A percentile compares a stretch with the other conserved stretches of the same genome.
Evolutionary conservation across 2,797 vertebrate genomes (phyloP).

Genomic region (Sarcophilus harrisii): DNA sequence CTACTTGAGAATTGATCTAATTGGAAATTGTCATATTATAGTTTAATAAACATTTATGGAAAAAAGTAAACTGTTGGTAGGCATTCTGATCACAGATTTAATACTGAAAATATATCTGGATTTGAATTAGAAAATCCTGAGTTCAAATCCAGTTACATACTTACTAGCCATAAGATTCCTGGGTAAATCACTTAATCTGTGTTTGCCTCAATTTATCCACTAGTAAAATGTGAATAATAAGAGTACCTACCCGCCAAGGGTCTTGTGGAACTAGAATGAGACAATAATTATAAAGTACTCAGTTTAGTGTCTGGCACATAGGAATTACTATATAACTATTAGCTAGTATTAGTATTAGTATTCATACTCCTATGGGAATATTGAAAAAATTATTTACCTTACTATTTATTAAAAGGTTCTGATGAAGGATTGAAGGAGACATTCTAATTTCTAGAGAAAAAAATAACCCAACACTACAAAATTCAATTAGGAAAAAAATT

Average conservation of each 20-base stretch:
- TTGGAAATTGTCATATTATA: not conserved
- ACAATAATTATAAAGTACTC: not conserved
- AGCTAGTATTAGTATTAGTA: too few relatives aligned
- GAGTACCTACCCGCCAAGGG: not conserved
- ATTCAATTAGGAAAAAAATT: slow-evolving; percentile 55
- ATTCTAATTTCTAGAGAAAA: slow-evolving; percentile 61
- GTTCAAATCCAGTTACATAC: not conserved
- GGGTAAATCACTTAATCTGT: not conserved
- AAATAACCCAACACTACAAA: slow-evolving; percentile 57
- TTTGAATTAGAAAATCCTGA: not conserved
- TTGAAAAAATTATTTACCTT: slow-evolving; percentile 54
- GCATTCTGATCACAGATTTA: slow-evolving; percentile 45
- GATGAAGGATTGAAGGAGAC: not conserved
- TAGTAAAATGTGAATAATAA: not conserved
- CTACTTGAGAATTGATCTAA: not conserved
- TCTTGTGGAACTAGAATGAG: not conserved
- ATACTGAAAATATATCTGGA: not conserved
- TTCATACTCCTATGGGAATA: not conserved
- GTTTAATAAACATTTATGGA: slow-evolving; percentile 32
- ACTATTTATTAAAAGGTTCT: slow-evolving; percentile 37
- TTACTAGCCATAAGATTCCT: not conserved
- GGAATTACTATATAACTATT: not conserved
- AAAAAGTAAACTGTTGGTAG: not conserved
- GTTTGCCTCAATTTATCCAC: not conserved
- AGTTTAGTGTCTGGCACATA: not conserved